Base-by-base conservation (phyloP, 2,113 vertebrate species). In the Cavia porcellus region DNA sequence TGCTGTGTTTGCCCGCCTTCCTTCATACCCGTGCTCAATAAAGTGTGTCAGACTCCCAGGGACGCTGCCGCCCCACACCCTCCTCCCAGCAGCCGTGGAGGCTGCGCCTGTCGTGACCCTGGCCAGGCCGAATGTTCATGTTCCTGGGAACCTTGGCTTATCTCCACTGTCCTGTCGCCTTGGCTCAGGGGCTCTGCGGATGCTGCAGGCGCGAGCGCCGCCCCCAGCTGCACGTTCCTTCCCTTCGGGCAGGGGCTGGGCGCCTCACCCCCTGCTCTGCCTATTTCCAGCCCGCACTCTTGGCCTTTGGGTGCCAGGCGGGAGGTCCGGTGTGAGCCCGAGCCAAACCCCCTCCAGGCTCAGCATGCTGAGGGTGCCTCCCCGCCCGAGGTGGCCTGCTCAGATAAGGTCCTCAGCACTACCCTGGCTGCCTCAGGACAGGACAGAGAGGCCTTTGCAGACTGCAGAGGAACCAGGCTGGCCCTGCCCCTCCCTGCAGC, bases 1-100 rank as follows among this genome's bases (percentile, higher is more conserved):
- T 45, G 61, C 74, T 96, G 85, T 90, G 86, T 95, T 74, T 66
- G 86, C 89, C 68, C 89, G 62, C 86, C 64, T 72, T 83, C 95
- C 84, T 55, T 59, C 52, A 79, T 92, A 68, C 81, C 88, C 47
- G 17, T 95, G 87, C 86, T 86, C 90, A 98, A 98, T 98, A 98
- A 98, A 98, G 77, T 96, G 92, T 97, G 96, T 96, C 80, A 95
- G 93, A 93, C 50, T 42, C 42, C 42, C 14, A 2, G 8, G 42
- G 20, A 68, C 22, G 59, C 90, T 72, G 70, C 87, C 62, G 19
- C 61, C 62, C 68, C 35, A 6, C 68, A 52, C 66, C 35, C 52
- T 7, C 1, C 75, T 17, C 42, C 75, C 42, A 13, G 32, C 89
- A 70, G 45, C 61, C 9, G 47, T 50, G 52, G 55, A 96, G 90